Evolutionary conservation across 2,888 invertebrate species (phyloP).

Genomic region (Lobophora halterata): DNA sequence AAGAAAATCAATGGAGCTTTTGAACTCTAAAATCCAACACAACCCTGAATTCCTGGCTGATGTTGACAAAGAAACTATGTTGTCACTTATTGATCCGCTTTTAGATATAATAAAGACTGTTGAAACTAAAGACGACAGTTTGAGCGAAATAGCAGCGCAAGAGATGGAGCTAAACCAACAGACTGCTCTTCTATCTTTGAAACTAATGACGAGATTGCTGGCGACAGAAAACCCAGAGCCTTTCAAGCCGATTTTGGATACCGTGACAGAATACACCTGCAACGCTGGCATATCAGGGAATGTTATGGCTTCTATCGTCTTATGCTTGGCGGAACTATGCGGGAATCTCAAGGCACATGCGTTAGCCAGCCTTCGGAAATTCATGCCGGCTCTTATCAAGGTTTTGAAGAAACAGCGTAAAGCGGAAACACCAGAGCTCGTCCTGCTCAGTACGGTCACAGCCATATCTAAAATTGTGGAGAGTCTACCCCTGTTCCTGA

Average conservation of each 20-base stretch:
- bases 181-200: slow-evolving; percentile 90
- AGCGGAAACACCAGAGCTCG: slow-evolving; percentile 80
- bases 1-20: slow-evolving; percentile 90
- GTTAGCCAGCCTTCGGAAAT: slow-evolving; percentile 86
- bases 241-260: slow-evolving; percentile 86
- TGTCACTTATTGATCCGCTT: slow-evolving; percentile 82
- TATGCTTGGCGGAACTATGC: slow-evolving; percentile 90
- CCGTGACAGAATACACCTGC: slow-evolving; percentile 83
- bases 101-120: slow-evolving; percentile 80
- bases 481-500: slow-evolving; percentile 90
- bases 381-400: slow-evolving; percentile 88
- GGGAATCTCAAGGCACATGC: slow-evolving; percentile 87
- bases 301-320: slow-evolving; percentile 86
- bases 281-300: slow-evolving; percentile 77
- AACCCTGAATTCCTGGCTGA: slow-evolving; percentile 82
- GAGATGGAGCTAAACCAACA: slow-evolving; percentile 88
- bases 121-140: slow-evolving; percentile 54
- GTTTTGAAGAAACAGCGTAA: slow-evolving; percentile 83
- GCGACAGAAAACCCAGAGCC: slow-evolving; percentile 84
- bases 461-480: slow-evolving; percentile 91
- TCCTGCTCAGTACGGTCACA: slow-evolving; percentile 87
- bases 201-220: slow-evolving; percentile 88
- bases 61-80: slow-evolving; percentile 73
- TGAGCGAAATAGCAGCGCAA: slow-evolving; percentile 58
- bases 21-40: slow-evolving; percentile 89